Percentiles rank a stretch among this genome's conserved stretches.
Evolutionary conservation across 2,113 vertebrate species (phyloP).

Genomic region (Rhipidura dahli): DNA sequence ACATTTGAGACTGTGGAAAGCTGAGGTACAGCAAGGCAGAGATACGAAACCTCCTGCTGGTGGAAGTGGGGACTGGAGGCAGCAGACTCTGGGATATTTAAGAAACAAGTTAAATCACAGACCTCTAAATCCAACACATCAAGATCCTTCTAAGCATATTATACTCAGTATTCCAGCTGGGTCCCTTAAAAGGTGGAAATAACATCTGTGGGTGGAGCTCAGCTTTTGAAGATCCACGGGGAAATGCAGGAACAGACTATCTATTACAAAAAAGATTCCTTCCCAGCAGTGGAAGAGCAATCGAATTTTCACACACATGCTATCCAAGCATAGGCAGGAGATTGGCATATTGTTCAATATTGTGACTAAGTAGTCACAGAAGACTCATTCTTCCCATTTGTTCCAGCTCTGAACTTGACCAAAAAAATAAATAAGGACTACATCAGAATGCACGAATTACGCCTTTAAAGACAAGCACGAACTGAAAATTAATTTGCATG

Average conservation of each 20-base stretch:
- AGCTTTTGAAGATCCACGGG: not conserved
- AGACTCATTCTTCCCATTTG: not conserved
- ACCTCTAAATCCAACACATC: not conserved
- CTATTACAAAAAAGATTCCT: not conserved
- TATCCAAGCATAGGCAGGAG: not conserved
- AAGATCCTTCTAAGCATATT: not conserved
- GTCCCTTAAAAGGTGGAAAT: not conserved
- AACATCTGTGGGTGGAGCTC: not conserved
- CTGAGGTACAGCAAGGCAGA: not conserved
- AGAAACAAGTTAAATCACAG: not conserved
- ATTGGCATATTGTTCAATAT: constrained; percentile 26
- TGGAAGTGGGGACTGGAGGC: not conserved
- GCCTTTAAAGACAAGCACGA: not conserved
- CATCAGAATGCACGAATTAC: not conserved
- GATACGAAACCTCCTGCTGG: fast-evolving
- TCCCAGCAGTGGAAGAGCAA: not conserved
- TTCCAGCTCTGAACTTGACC: constrained; percentile 18
- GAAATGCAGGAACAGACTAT: not conserved
- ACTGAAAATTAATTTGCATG: not conserved
- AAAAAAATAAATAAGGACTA: constrained; percentile 29
- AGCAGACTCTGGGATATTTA: not conserved
- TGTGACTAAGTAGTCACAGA: constrained; percentile 1
- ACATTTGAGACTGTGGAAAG: not conserved
- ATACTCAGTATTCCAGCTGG: not conserved
- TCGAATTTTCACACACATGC: not conserved